A percentile compares a stretch with the other conserved stretches of the same genome.
phyloP scores from a whole-genome alignment of 2,888 invertebrate species.

The Lagria hirta region DNA sequence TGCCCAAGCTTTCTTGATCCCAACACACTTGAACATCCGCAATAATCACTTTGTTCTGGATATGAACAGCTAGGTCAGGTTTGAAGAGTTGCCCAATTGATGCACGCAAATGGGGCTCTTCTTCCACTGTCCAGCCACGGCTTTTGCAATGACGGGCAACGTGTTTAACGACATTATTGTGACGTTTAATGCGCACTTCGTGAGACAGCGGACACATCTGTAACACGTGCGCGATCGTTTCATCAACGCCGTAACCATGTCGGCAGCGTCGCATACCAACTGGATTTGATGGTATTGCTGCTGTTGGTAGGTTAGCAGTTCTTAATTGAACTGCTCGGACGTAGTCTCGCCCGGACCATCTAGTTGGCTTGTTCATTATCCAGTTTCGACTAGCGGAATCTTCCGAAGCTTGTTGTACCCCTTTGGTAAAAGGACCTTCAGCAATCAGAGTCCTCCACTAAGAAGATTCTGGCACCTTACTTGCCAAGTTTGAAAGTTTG shows the following conservation, averaged over 20 bases:
- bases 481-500: no score
- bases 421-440: no score
- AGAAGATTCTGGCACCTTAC: no score
- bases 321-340: conserved; percentile 6
- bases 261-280: conserved; percentile 1
- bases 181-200: conserved; percentile 23
- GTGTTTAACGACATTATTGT: conserved; percentile 16
- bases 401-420: no score
- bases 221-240: no score
- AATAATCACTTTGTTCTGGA: not conserved
- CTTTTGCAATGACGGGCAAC: conserved; percentile 4
- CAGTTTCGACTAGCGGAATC: no score
- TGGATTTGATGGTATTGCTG: conserved; percentile 8
- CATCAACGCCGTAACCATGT: no score
- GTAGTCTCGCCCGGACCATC: no score
- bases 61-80: conserved; percentile 27
- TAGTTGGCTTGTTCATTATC: no score
- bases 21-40: conserved; percentile 9
- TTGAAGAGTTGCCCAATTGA: no score
- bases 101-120: conserved; percentile 23
- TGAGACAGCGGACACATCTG: conserved; percentile 29
- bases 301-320: conserved; percentile 8
- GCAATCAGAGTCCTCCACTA: no score
- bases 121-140: conserved; percentile 13
- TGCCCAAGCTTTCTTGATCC: conserved; percentile 2